Evolutionary conservation across 2,113 vertebrate species (phyloP), one percentile per base, ranked within the genome.

Genomic region (Pandion haliaetus): DNA sequence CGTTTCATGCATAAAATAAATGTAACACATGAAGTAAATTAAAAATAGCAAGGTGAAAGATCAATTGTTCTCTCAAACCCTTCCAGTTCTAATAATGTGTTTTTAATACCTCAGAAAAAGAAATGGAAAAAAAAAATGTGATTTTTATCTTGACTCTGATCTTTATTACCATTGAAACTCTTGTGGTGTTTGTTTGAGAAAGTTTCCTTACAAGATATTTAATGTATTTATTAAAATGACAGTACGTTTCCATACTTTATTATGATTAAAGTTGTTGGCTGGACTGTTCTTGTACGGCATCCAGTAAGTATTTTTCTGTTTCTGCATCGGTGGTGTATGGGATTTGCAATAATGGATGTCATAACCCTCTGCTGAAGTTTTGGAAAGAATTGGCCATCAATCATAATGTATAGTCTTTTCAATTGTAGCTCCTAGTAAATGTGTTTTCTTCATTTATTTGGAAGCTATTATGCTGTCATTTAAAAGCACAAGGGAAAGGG

Each of bases 311-410:
- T 42, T 85, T 69, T 66, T 85, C 38, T 72, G 50, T 95, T 95
- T 95, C 89, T 91, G 87, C 93, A 70, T 69, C 9, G 25, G 66
- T 82, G 52, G 59, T 29, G 63, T 83, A 61, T 55, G 86, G 89
- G 74, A 92, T 95, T 90, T 95, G 82, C 93, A 66, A 14, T 97
- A 97, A 97, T 97, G 96, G 89, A 89, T 97, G 93, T 95, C 89
- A 76, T 92, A 97, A 94, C 85, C 91, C 54, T 74, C 67, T 4
- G 19, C 82, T 66, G 77, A 76, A 93, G 91, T 81, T 97, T 91
- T 94, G 70, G 80, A 85, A 82, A 80, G 85, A 72, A 28, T 65
- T 93, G 77, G 55, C 82, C 73, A 96, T 97, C 95, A 86, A 92
- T 98, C 95, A 96, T 90, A 73, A 61, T 0, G 1, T 84, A 40